A percentile compares a stretch with the other conserved stretches of the same genome.
phyloP scores from a whole-genome alignment of 2,888 invertebrate species.

The Cephus pulcher region DNA sequence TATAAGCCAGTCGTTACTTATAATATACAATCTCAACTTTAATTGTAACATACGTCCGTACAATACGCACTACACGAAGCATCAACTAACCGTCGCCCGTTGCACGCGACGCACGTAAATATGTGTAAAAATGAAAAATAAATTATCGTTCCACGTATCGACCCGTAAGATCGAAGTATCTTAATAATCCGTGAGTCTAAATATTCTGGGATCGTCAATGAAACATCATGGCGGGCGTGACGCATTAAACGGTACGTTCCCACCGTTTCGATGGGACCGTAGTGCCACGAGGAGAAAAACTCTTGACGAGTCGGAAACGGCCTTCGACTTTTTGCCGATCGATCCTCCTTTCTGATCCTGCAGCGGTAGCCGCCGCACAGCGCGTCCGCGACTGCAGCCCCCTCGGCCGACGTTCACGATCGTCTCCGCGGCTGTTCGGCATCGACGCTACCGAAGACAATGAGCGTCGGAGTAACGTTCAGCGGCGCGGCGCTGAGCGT shows the following conservation, averaged over 20 bases:
- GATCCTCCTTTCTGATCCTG: background rate
- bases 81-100: background rate
- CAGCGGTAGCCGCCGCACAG: background rate
- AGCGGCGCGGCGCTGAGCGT: conserved; percentile 30
- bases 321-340: conserved; percentile 7
- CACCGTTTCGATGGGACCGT: background rate
- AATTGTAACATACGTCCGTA: background rate
- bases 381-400: background rate
- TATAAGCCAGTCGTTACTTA: background rate
- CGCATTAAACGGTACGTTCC: background rate
- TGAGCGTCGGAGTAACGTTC: conserved; percentile 38
- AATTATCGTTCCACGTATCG: background rate
- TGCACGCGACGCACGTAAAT: background rate
- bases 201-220: background rate
- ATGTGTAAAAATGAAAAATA: background rate
- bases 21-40: background rate
- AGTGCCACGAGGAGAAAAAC: background rate
- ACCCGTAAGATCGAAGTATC: background rate
- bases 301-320: conserved; percentile 4
- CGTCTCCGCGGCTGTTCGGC: background rate
- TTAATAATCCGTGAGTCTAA: background rate
- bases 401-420: background rate
- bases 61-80: background rate
- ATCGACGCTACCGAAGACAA: conserved; percentile 44
- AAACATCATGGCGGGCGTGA: background rate